Base-by-base conservation (phyloP, 2,888 invertebrate genomes). In the Hecatera dysodea region DNA sequence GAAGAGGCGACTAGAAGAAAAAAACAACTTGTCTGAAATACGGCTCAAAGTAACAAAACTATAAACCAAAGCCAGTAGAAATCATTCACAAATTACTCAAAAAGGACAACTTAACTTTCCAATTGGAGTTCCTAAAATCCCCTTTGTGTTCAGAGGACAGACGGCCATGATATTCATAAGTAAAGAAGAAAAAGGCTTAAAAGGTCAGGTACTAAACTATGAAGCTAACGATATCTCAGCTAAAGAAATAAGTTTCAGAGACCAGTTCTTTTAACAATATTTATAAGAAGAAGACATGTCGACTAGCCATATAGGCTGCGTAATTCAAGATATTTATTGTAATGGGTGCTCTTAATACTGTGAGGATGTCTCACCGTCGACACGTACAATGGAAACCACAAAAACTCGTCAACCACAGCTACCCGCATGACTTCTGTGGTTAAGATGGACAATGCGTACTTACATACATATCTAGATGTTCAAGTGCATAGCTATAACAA, bases 371-470 rank as follows among this genome's bases (percentile, higher is more conserved):
- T 63, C 76, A 55, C 55, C 19, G 46, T n/a, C 36, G 19, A 61
- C n/a, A 44, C 42, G 19, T n/a, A 78, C 76, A 75, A 80, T 62
- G 52, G 62, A 80, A 80, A 80, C 81, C 81, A 56, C 81, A 78
- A 61, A 52, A 80, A 65, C 73, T 59, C 63, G 76, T 62, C 53
- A 65, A 74, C 80, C 61, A 27, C 76, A 78, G 24, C 24, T 50
- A 24, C 75, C 66, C 60, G 77, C 70, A 80, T 81, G 78, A 66
- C 76, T 76, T 78, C 81, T 67, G 81, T 52, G 78, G 81, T 78
- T 78, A 11, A 44, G 22, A 36, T 67, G 11, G 12, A 64, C 48
- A 44, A 3, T 46, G 50, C 50, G 22, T 48, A 19, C 12, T n/a
- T 8, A 29, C 55, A 27, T 22, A 39, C 17, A 2, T 36, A 36